Evolutionary conservation across 2,113 vertebrate genomes (phyloP).

Genomic region (Euleptes europaea): DNA sequence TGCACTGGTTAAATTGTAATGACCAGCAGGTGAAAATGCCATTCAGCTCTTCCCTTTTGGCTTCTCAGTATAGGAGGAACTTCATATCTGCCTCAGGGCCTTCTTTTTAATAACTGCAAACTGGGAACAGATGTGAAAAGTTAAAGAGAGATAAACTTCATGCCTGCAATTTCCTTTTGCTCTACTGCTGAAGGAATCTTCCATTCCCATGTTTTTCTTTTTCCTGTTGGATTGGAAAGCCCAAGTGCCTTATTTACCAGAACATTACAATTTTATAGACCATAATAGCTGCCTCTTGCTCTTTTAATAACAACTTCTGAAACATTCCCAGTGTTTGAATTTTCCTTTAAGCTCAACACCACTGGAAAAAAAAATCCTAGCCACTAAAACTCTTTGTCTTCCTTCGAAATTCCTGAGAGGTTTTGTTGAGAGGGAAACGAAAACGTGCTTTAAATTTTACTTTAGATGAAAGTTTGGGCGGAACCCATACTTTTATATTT

Average conservation of each 20-base stretch:
- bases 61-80: slow-evolving; percentile 25
- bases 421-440: background rate
- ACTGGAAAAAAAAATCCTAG: background rate
- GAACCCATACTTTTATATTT: background rate
- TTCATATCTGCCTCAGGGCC: slow-evolving; percentile 30
- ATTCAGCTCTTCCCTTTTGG: slow-evolving; percentile 17
- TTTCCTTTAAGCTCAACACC: background rate
- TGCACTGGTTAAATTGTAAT: slow-evolving; percentile 53
- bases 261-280: background rate
- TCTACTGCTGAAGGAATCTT: background rate
- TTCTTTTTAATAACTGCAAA: slow-evolving; percentile 17
- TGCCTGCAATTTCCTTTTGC: background rate
- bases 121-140: slow-evolving; percentile 26
- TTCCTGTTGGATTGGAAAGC: background rate
- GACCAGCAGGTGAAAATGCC: slow-evolving; percentile 37
- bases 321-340: background rate
- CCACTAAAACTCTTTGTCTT: background rate
- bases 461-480: background rate
- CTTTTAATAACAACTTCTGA: background rate
- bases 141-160: background rate
- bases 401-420: background rate
- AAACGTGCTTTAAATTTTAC: background rate
- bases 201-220: background rate
- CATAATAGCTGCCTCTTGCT: background rate
- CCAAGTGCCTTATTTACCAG: background rate